These are phyloP conservation scores for Polydrusus cervinus DNA, from an alignment of 2,888 invertebrate genomes.

Conservation along the genomic window DNA sequence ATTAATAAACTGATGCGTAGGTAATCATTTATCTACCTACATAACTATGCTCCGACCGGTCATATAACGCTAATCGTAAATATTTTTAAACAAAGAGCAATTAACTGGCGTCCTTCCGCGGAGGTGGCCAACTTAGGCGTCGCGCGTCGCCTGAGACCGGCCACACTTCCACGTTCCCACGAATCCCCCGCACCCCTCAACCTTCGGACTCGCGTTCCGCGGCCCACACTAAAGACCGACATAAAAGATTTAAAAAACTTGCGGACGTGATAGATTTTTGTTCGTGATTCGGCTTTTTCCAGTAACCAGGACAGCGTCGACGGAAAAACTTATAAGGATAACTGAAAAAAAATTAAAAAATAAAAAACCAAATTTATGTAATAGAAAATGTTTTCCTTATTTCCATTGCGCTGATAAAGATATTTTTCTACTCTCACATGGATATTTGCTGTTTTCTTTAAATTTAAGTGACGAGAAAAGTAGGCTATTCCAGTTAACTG, in stretches of 20 bases:
- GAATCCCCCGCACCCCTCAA: conserved; percentile 58
- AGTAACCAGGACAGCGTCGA: conserved; percentile 28
- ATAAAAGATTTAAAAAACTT: conserved; percentile 43
- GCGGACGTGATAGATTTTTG: conserved; percentile 53
- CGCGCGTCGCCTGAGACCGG: conserved; percentile 64
- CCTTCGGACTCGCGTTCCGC: conserved; percentile 40
- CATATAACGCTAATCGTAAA: not conserved
- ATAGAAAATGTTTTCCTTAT: too few relatives aligned
- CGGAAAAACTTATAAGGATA: too few relatives aligned
- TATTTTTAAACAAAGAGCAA: conserved; percentile 26
- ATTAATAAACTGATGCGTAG: too few relatives aligned
- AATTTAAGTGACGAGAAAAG: too few relatives aligned
- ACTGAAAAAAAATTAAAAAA: too few relatives aligned
- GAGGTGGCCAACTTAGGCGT: conserved; percentile 58
- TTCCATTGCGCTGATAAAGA: too few relatives aligned
- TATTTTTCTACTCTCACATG: too few relatives aligned
- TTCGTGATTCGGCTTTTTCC: conserved; percentile 40
- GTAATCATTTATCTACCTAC: too few relatives aligned
- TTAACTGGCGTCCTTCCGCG: conserved; percentile 55
- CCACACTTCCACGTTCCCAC: conserved; percentile 67
- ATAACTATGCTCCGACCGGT: too few relatives aligned
- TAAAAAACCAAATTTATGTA: too few relatives aligned
- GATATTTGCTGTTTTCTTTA: too few relatives aligned
- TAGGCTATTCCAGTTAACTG: too few relatives aligned
- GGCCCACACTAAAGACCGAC: conserved; percentile 53